Evolutionary conservation across 1,140 invertebrate genomes (phyloP).

Genomic region (Drosophila pachea): DNA sequence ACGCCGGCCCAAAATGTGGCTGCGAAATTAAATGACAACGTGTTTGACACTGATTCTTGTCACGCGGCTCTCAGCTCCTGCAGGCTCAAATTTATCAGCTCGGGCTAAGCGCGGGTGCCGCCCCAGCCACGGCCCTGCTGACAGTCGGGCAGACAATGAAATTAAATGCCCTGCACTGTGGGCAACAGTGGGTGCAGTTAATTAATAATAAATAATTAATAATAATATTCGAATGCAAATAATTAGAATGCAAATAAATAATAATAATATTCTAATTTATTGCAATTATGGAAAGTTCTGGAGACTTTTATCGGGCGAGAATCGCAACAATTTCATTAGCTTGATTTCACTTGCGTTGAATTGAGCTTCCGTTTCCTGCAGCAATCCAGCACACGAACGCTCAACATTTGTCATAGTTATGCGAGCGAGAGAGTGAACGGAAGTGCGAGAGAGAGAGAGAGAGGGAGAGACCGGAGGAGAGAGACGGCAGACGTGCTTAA

Average conservation of each 20-base stretch:
- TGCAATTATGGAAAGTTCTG: constrained; percentile 24
- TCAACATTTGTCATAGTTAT: constrained; percentile 34
- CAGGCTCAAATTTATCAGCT: constrained; percentile 74
- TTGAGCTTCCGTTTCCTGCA: constrained; percentile 28
- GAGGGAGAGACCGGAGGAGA: neutral
- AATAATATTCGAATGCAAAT: neutral
- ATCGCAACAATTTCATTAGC: constrained; percentile 27
- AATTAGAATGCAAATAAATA: too few relatives aligned
- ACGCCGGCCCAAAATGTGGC: constrained; percentile 40
- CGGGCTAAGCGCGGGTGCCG: constrained; percentile 52
- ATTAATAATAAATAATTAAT: too few relatives aligned
- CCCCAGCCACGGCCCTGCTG: constrained; percentile 11
- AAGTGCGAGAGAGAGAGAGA: neutral
- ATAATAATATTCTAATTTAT: constrained; percentile 3
- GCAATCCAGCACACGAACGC: constrained; percentile 26
- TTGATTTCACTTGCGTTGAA: constrained; percentile 30
- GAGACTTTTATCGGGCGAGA: constrained; percentile 13
- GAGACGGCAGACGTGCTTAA: constrained; percentile 16
- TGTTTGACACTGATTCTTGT: constrained; percentile 78
- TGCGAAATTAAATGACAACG: constrained; percentile 78
- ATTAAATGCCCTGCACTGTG: constrained; percentile 39
- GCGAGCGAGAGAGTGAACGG: neutral
- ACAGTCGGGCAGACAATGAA: constrained; percentile 52
- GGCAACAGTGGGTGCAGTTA: neutral
- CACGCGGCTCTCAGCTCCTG: constrained; percentile 64